Base-by-base conservation (phyloP, 2,113 vertebrate genomes). In the Triplophysa siluroides region DNA sequence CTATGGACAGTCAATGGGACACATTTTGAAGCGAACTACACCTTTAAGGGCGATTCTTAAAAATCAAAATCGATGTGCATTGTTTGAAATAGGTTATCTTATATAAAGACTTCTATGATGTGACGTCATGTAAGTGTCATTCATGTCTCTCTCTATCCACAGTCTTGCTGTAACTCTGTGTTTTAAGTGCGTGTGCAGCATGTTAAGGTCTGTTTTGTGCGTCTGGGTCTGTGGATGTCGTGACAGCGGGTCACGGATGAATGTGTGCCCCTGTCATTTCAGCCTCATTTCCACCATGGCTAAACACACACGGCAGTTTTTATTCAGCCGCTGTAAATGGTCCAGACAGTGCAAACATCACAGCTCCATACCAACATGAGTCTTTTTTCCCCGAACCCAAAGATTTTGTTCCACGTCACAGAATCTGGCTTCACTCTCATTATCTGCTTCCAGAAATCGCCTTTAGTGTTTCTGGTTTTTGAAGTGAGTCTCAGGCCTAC, bases 241-340 rank as follows among this genome's bases (percentile, higher is more conserved):
- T 84, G 80, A 72, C 52, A 61, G 29, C 5, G 9, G 77, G 72
- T 77, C 76, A 76, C 43, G 76, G 73, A 52, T 41, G 77, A 79
- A n/a, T 75, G 52, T 78, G 50, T 81, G 18, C 69, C 58, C 24
- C 64, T 76, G 41, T 65, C 69, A 82, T 67, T 74, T 73, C 70
- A 73, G 70, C 65, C 80, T 82, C 69, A 76, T 82, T 82, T 85
- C 52, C 61, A 45, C 38, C 47, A 19, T 71, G 67, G 56, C 54
- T 70, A 70, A 79, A 63, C 33, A 70, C 61, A 41, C 54, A 45
- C 2, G 8, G 18, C 38, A 47, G 69, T 62, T 60, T 70, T 47
- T 29, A 61, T 63, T 80, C 66, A 13, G 54, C 45, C 19, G 33
- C 38, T 68, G 74, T 72, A 80, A 85, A 85, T 85, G 76, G 72